Evolutionary conservation across 2,888 invertebrate genomes (phyloP).

Genomic region (Agrypnus murinus): DNA sequence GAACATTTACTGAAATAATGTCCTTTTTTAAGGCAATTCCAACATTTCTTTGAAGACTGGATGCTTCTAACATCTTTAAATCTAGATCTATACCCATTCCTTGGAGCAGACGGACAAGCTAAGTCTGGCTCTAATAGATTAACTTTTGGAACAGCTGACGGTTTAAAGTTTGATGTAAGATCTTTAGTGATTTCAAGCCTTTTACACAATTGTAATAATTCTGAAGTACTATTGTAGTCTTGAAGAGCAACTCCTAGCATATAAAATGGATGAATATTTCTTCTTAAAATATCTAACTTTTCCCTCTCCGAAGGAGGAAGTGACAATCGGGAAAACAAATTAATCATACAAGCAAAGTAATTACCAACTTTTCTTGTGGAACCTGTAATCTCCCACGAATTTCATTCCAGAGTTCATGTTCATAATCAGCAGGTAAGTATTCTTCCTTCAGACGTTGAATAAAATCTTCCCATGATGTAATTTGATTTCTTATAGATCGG

Average conservation of each 20-base stretch:
- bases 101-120: no score
- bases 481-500: background rate
- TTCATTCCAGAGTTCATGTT: background rate
- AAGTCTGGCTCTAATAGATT: no score
- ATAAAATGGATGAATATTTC: no score
- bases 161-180: no score
- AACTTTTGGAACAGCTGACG: no score
- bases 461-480: no score
- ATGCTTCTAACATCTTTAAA: no score
- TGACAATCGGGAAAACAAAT: background rate
- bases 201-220: background rate
- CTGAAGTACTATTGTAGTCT: background rate
- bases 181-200: background rate
- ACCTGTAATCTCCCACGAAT: background rate
- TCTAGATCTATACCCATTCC: no score
- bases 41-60: no score
- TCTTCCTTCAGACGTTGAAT: background rate
- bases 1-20: background rate
- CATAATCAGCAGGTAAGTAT: background rate
- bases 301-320: no score
- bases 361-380: conserved; percentile 1
- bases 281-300: no score
- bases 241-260: background rate
- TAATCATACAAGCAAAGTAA: conserved; percentile 16
- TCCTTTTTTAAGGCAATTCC: no score